Conservation (phyloP, 2,113 vertebrate species). For the Apus apus region DNA sequence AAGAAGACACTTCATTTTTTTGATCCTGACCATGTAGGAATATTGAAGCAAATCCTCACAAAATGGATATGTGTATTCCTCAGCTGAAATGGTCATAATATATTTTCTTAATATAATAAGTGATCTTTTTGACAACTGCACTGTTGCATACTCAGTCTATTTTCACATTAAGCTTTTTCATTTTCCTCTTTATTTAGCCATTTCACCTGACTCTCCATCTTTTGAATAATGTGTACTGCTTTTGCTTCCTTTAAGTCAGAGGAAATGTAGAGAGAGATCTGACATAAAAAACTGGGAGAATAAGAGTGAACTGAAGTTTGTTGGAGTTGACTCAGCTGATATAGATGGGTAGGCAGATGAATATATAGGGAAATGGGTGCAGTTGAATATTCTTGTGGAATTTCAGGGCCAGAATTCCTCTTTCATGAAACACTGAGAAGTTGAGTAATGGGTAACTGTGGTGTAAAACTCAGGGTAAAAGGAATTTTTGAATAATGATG, state of each 20-base stretch:
- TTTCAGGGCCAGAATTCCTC: neutral
- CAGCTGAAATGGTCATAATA: neutral
- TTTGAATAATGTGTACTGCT: neutral
- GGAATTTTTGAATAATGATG: neutral
- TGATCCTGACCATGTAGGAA: neutral
- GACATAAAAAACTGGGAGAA: neutral
- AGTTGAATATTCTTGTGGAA: neutral
- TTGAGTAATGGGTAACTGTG: neutral
- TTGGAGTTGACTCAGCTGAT: neutral
- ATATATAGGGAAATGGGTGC: neutral
- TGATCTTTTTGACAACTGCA: neutral
- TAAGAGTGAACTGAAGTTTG: neutral
- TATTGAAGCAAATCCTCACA: neutral
- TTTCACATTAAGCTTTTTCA: neutral
- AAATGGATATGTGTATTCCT: neutral
- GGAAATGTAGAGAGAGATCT: neutral
- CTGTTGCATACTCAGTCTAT: neutral
- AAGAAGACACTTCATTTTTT: neutral
- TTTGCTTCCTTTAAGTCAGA: neutral
- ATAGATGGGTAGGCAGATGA: neutral
- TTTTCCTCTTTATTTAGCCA: neutral
- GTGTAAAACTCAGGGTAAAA: neutral
- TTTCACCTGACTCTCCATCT: neutral
- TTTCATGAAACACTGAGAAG: neutral
- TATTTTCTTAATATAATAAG: neutral